Base-by-base conservation (phyloP, 2,888 invertebrate species). In the Cephonodes hylas region DNA sequence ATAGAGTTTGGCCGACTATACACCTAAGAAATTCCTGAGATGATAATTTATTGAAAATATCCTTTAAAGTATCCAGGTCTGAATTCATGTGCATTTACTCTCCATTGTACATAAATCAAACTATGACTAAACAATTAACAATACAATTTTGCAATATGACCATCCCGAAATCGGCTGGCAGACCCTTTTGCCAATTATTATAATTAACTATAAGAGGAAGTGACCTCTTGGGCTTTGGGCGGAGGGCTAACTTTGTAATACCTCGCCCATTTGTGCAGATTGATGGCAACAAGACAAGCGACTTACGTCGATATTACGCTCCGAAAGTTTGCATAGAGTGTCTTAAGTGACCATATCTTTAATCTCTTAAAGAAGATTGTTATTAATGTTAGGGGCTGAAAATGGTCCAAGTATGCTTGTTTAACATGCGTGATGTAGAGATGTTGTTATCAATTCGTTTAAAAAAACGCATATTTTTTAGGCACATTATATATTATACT, bases 201-300 rank as follows among this genome's bases (percentile, higher is more conserved):
- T 90, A 91, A 91, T 90, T 91, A 91, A 91, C 86, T 88, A 82
- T 83, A 80, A 86, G 85, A 86, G 89, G 89, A 89, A 91, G 84
- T 91, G 91, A 89, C 91, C 91, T 89, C 88, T 84, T 75, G 84
- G 89, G 88, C 78, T 85, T 85, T 76, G 66, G 74, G 74, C 64
- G 73, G 79, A 81, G 81, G 75, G 75, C 76, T 74, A 87, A 88
- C 85, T 88, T 85, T 75, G 83, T 87, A 88, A 88, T 86, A 77
- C 77, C 77, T 74, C 74, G 76, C 79, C 88, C 85, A 89, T 90
- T 91, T 85, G 77, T 75, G 77, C 79, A 88, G 89, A 91, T 90
- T 88, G 89, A 91, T 91, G 76, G 85, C 71, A 80, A 89, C 90
- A 89, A 86, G 87, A 85, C 87, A 86, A 86, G 81, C 74, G 78